These are phyloP conservation scores for Lycophotia porphyrea DNA, from an alignment of 2,888 invertebrate species.

Conservation along the genomic window DNA sequence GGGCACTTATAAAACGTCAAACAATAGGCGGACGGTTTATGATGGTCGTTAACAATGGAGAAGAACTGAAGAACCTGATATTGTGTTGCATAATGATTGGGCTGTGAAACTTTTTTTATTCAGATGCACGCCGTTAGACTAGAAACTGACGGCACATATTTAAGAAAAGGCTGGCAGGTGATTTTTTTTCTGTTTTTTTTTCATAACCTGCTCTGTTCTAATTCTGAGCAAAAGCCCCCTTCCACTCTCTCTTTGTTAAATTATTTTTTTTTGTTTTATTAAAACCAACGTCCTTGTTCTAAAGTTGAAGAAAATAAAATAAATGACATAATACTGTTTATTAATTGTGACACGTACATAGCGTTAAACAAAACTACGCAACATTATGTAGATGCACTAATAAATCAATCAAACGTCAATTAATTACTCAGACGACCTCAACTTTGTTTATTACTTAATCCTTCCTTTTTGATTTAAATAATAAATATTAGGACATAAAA, in stretches of 20 bases:
- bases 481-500: slow-evolving; percentile 2
- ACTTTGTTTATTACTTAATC: slow-evolving; percentile 32
- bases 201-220: too few relatives aligned
- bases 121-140: background rate
- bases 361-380: slow-evolving; percentile 5
- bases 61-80: background rate
- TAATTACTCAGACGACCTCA: background rate
- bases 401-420: slow-evolving; percentile 47
- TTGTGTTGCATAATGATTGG: background rate
- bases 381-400: slow-evolving; percentile 23
- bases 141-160: background rate
- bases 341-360: slow-evolving; percentile 15
- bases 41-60: background rate
- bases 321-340: background rate
- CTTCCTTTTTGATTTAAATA: background rate
- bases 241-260: too few relatives aligned
- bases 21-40: background rate
- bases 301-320: slow-evolving; percentile 12
- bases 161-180: background rate
- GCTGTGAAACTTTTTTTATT: background rate
- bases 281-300: background rate
- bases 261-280: background rate
- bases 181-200: background rate
- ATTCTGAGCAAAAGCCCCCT: too few relatives aligned
- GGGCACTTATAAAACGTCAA: too few relatives aligned